Percentiles rank a stretch among this genome's conserved stretches.
Conservation (phyloP, 1,140 invertebrate species). For the Sitophilus oryzae region DNA sequence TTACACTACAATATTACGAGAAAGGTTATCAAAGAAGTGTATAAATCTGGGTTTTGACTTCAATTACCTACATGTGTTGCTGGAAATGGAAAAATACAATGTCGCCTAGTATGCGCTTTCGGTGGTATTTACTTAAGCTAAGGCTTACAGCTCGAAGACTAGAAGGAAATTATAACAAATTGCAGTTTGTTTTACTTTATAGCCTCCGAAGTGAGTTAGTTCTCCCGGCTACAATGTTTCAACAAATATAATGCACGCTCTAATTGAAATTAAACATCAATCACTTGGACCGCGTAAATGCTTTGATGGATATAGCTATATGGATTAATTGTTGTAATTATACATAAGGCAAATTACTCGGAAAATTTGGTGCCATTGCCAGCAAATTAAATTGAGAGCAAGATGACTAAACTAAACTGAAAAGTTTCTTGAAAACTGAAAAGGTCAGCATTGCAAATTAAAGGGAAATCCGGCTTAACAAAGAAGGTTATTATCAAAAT, state of each 20-base stretch:
- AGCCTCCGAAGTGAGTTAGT: slow-evolving; percentile 16
- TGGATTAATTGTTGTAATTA: background rate
- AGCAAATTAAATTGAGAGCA: slow-evolving; percentile 20
- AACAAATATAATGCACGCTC: too few relatives aligned
- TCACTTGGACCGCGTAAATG: background rate
- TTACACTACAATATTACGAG: too few relatives aligned
- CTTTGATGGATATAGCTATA: too few relatives aligned
- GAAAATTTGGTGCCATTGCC: slow-evolving; percentile 8
- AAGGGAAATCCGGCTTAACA: slow-evolving; percentile 19
- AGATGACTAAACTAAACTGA: slow-evolving; percentile 21
- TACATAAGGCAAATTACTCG: background rate
- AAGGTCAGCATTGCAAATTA: slow-evolving; percentile 14
- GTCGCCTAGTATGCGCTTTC: background rate
- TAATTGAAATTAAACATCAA: background rate
- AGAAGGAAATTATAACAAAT: background rate
- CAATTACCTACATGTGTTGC: too few relatives aligned
- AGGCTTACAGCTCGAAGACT: background rate
- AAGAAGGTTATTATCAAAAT: slow-evolving; percentile 26
- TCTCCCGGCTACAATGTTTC: too few relatives aligned
- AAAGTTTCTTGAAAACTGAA: slow-evolving; percentile 15
- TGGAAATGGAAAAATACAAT: background rate
- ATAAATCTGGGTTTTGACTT: too few relatives aligned
- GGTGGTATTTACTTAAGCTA: background rate
- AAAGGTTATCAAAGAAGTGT: too few relatives aligned
- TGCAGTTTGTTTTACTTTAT: background rate